Evolutionary conservation across 2,113 vertebrate species (phyloP), one percentile per base, ranked within the genome.

Genomic region (Nematolebias whitei): DNA sequence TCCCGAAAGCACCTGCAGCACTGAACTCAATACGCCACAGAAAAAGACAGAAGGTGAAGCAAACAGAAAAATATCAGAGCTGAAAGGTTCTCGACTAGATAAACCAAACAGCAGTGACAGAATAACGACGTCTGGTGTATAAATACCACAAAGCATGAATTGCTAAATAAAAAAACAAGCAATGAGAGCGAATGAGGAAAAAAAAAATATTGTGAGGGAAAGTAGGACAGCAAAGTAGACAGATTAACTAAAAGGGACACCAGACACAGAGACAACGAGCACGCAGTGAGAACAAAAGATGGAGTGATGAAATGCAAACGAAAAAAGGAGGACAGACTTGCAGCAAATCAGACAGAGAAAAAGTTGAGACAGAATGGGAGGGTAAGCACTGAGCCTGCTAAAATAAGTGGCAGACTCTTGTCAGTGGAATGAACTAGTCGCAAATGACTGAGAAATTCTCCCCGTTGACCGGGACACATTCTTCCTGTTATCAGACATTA

Each of bases 371-470:
- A 44, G 53, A 32, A 19, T 40, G 48, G 35, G 1, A 62, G 67
- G 77, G 63, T 54, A 43, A 73, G 57, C 69, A 71, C 58, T 67
- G 82, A 12, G 47, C 72, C 60, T 77, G 78, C 79, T 74, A 76
- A 81, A 90, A 77, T 79, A 82, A 83, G 83, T 80, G 87, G 80
- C 84, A 81, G 87, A 80, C 84, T 85, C 82, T 83, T 75, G 86
- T 82, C 84, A 80, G 79, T 69, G 87, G 74, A 74, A 63, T 77
- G 80, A 87, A 86, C 84, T 82, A 82, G 82, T 88, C 78, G 62
- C 74, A 39, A 71, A 78, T 66, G 83, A 82, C 87, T 80, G 78
- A 86, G 85, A 87, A 90, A 90, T 89, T 91, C 79, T 84, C 74
- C 74, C 80, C 19, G 73, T 82, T 74, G 69, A 83, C 82, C 83